Evolutionary conservation across 2,888 invertebrate species (phyloP), one percentile per base, ranked within the genome.

Genomic region (Sphaeridia pumilis): DNA sequence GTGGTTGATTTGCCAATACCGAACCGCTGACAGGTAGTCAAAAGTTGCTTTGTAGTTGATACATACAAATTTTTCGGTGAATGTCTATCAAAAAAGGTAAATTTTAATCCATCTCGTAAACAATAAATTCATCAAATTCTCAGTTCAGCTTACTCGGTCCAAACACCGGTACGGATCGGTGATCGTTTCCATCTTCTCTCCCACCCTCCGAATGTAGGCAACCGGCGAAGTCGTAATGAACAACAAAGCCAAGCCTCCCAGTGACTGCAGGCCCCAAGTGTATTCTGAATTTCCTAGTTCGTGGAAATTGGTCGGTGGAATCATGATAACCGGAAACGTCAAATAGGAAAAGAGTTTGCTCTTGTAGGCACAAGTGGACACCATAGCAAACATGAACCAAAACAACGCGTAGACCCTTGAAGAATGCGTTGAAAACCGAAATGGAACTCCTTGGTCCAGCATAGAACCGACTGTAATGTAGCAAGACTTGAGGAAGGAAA

Each of bases 171-270:
- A 62, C 25, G 60, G 60, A 46, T 64, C 64, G n/a, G 57, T 58
- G 14, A 52, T 58, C 31, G 60, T 54, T 35, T 54, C 56, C 59
- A 64, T 55, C n/a, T 48, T 58, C 25, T 58, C 58, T 12, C 64
- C 64, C 31, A 64, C 48, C 20, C 50, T 31, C 25, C 61, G 43
- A 28, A 61, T 54, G 36, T 62, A 58, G 1, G 53, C 14, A 2
- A 62, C 49, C 3, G 64, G 64, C 1, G 64, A 64, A 31, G 60
- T 56, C 10, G 58, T 64, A 12, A 64, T 58, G 46, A 64, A 61
- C 0, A 61, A 55, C 14, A 58, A 45, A 2, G 56, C 64, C 21
- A 64, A 54, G 4, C 64, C 64, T 17, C 64, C 64, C 27, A 64
- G 48, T 20, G 58, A 58, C 34, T 62, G 59, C 49, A 62, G 55